Conservation (phyloP, 2,888 invertebrate genomes). For the Machimus rusticus region DNA sequence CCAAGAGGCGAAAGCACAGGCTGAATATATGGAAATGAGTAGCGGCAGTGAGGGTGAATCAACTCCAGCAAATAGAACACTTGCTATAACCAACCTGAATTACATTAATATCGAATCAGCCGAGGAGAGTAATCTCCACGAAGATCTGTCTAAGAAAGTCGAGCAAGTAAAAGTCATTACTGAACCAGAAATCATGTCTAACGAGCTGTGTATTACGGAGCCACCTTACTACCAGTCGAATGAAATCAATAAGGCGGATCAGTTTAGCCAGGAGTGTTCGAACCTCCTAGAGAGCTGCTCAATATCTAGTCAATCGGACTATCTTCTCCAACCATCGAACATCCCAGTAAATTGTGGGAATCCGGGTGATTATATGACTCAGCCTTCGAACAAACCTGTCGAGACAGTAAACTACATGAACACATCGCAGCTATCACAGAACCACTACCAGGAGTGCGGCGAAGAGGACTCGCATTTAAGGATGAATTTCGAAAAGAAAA, state of each 20-base stretch:
- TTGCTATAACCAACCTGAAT: conserved; percentile 61
- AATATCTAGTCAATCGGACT: conserved; percentile 62
- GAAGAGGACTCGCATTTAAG: conserved; percentile 47
- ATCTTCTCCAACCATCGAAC: conserved; percentile 70
- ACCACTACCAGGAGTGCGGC: neutral
- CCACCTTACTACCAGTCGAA: conserved; percentile 62
- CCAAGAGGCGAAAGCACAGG: conserved; percentile 63
- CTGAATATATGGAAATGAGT: conserved; percentile 63
- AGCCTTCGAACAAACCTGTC: conserved; percentile 61
- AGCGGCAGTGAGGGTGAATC: conserved; percentile 60
- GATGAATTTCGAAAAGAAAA: conserved; percentile 47
- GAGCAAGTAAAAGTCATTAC: conserved; percentile 55
- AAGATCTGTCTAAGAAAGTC: conserved; percentile 57
- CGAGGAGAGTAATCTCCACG: conserved; percentile 54
- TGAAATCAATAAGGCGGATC: conserved; percentile 59
- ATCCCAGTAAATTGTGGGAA: conserved; percentile 65
- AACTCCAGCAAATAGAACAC: conserved; percentile 51
- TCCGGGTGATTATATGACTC: conserved; percentile 57
- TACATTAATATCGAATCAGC: conserved; percentile 61
- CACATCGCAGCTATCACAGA: neutral
- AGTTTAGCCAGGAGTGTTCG: conserved; percentile 62
- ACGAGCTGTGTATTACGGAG: conserved; percentile 60
- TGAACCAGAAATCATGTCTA: conserved; percentile 57
- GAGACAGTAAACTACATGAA: conserved; percentile 50
- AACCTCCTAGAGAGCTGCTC: conserved; percentile 59